Conservation (phyloP, 1,140 invertebrate genomes). For the Drosophila bocqueti region DNA sequence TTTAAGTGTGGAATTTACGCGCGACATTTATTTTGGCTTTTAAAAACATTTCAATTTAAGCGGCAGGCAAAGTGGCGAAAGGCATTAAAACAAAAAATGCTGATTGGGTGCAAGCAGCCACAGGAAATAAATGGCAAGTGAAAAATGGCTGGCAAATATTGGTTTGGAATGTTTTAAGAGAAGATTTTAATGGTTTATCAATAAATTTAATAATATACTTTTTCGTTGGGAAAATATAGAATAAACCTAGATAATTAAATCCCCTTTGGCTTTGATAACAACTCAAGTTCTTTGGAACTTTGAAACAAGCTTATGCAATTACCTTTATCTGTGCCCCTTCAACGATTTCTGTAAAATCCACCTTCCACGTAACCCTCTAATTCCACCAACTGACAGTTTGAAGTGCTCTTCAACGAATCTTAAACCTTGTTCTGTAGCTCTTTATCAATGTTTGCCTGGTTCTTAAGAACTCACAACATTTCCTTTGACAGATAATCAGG, state of each 20-base stretch:
- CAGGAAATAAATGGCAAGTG: constrained; percentile 19
- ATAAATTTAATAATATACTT: neutral
- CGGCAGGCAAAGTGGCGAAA: constrained; percentile 42
- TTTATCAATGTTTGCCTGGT: neutral
- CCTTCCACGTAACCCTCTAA: neutral
- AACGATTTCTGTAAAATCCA: constrained; percentile 1
- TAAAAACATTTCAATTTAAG: constrained; percentile 59
- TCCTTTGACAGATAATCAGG: neutral
- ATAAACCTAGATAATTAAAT: neutral
- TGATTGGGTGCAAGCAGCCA: constrained; percentile 19
- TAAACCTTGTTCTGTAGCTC: neutral
- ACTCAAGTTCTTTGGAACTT: neutral
- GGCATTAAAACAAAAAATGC: constrained; percentile 23
- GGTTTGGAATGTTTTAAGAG: neutral
- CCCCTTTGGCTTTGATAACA: no score
- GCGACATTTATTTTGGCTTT: constrained; percentile 63
- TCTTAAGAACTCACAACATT: neutral
- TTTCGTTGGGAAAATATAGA: neutral
- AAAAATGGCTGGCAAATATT: constrained; percentile 9
- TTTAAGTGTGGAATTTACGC: constrained; percentile 63
- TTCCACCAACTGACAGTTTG: constrained; percentile 21
- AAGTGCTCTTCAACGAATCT: constrained; percentile 17
- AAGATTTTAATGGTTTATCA: neutral
- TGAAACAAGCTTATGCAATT: neutral
- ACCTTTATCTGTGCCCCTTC: neutral